phyloP scores from a whole-genome alignment of 2,797 vertebrate genomes.

The Labroides dimidiatus region DNA sequence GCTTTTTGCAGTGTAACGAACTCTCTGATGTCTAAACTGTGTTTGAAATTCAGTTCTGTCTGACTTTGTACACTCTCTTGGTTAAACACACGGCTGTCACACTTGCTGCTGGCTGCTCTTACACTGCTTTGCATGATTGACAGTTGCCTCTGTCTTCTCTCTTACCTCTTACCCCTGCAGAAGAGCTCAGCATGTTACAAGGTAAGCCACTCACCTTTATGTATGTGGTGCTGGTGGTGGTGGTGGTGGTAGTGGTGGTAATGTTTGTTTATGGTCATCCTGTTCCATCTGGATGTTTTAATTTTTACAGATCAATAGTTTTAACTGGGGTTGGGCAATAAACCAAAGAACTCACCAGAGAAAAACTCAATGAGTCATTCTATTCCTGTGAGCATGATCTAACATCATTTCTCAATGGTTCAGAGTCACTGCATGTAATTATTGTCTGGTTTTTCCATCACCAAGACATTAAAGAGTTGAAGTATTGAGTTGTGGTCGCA shows the following conservation, averaged over 20 bases:
- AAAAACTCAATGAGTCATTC: background rate
- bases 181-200: constrained; percentile 83
- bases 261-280: constrained; percentile 22
- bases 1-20: constrained; percentile 7
- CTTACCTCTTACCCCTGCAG: constrained; percentile 78
- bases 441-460: background rate
- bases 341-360: constrained; percentile 8
- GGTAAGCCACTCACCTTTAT: constrained; percentile 82
- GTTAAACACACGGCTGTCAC: constrained; percentile 53
- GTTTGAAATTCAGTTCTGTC: no score
- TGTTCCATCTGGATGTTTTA: constrained; percentile 30
- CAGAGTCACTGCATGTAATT: background rate
- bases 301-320: constrained; percentile 21
- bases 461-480: background rate
- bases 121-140: constrained; percentile 88
- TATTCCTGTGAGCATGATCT: background rate
- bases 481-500: constrained; percentile 35
- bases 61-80: background rate
- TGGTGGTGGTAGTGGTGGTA: constrained; percentile 46
- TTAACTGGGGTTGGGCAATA: constrained; percentile 55
- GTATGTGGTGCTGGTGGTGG: constrained; percentile 69
- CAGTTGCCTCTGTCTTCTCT: constrained; percentile 83
- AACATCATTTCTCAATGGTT: background rate
- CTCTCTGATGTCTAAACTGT: background rate
- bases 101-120: constrained; percentile 45